Conservation (phyloP, 2,113 vertebrate species). For the Platichthys flesus region DNA sequence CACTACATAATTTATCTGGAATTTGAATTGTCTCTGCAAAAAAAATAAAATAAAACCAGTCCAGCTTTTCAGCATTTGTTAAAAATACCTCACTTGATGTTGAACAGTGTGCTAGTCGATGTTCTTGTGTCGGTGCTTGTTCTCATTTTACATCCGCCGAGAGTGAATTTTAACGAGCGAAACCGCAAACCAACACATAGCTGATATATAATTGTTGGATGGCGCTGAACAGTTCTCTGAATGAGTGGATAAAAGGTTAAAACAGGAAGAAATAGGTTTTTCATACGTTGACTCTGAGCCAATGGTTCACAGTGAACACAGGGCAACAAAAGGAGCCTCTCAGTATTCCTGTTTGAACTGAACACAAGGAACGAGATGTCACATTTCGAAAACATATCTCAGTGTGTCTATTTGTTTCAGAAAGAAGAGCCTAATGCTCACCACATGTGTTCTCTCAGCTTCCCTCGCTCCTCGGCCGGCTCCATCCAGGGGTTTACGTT, state of each 20-base stretch:
- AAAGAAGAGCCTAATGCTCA: constrained; percentile 66
- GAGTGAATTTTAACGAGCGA: constrained; percentile 49
- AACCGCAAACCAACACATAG: constrained; percentile 46
- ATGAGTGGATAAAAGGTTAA: constrained; percentile 36
- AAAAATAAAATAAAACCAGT: constrained; percentile 75
- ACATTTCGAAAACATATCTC: constrained; percentile 57
- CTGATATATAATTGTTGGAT: constrained; percentile 55
- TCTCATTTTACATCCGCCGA: constrained; percentile 9
- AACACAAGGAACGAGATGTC: constrained; percentile 45
- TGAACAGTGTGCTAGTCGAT: constrained; percentile 49
- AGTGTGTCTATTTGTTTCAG: constrained; percentile 55
- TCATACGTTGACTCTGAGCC: constrained; percentile 21
- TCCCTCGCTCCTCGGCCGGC: constrained; percentile 32
- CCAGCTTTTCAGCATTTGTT: constrained; percentile 59
- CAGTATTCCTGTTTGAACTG: constrained; percentile 32
- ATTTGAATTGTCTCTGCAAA: constrained; percentile 64
- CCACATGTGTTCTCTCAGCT: constrained; percentile 66
- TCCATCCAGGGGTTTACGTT: constrained; percentile 63
- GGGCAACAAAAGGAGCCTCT: constrained; percentile 35
- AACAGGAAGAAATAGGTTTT: constrained; percentile 42
- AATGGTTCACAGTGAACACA: constrained; percentile 1
- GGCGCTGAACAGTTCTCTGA: constrained; percentile 20
- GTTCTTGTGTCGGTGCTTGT: constrained; percentile 21
- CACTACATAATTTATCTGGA: constrained; percentile 59
- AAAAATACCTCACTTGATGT: constrained; percentile 49